Evolutionary conservation across 2,113 vertebrate species (phyloP), one percentile per base, ranked within the genome.

Genomic region (Orcinus orca): DNA sequence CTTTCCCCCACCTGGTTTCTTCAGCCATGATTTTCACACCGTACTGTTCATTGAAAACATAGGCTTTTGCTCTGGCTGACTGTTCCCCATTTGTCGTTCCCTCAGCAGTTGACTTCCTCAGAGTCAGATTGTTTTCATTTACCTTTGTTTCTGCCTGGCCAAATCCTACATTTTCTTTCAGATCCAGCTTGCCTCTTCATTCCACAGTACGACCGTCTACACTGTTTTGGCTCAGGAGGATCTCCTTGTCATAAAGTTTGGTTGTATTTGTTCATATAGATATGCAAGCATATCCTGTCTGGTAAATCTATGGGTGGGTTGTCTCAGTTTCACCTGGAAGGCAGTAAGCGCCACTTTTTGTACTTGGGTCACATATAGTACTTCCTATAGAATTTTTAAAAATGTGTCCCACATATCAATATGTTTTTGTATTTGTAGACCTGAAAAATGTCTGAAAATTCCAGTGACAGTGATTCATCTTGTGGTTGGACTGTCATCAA

Each of bases 401-500:
- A 76, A 0, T 14, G 0, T 93, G 2, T 55, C 8, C 95, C 92
- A 31, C 18, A 10, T 95, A 55, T 95, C 97, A 83, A 67, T 97
- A 80, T 31, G 67, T 97, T 14, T 77, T 96, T 98, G 68, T 97
- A 25, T 96, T 98, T 98, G 25, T 98, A 99, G 99, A 97, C 85
- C 96, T 97, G 97, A 97, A 98, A 98, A 97, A 99, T 99, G 99
- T 99, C 99, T 85, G 99, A 99, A 96, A 99, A 98, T 92, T 99
- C 99, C 83, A 99, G 99, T 97, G 99, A 99, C 98, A 98, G 99
- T 18, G 99, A 99, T 98, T 99, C 99, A 4, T 99, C 99, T 58
- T 99, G 99, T 96, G 99, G 99, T 87, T 99, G 99, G 99, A 99
- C 99, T 62, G 99, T 99, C 96, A 99, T 99, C 97, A 99, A 99